phyloP scores from a whole-genome alignment of 1,140 invertebrate species.

The Venturia canescens region DNA sequence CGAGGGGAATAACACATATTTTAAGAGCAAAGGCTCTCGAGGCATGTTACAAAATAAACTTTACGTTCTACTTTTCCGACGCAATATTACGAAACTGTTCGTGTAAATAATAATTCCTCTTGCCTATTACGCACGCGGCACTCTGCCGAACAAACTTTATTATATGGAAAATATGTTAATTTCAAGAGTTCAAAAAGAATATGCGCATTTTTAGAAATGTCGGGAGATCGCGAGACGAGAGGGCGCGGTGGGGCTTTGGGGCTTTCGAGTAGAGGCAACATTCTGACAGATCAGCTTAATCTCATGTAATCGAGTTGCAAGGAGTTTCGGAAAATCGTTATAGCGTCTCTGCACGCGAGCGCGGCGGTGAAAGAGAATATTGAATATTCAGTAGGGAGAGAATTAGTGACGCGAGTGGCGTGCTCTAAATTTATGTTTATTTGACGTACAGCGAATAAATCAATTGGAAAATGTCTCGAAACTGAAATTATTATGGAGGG shows the following conservation, averaged over 20 bases:
- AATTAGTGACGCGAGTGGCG: too few relatives aligned
- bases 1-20: not conserved
- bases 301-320: not conserved
- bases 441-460: too few relatives aligned
- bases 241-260: not conserved
- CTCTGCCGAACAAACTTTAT: not conserved
- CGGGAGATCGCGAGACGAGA: not conserved
- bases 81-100: conserved; percentile 4
- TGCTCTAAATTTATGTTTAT: too few relatives aligned
- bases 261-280: not conserved
- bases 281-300: not conserved
- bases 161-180: conserved; percentile 3
- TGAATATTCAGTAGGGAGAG: too few relatives aligned
- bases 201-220: not conserved
- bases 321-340: not conserved
- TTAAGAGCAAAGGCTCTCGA: not conserved
- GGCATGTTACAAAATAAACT: not conserved
- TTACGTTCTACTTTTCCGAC: conserved; percentile 13
- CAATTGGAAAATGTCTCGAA: too few relatives aligned
- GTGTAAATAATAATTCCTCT: not conserved
- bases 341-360: not conserved
- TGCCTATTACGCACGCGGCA: not conserved
- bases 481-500: not conserved
- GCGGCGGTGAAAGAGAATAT: too few relatives aligned
- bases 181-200: conserved; percentile 1